A percentile compares a stretch with the other conserved stretches of the same genome.
These are phyloP conservation scores for Cryptus viduatorius DNA, from an alignment of 2,888 invertebrate genomes.

Conservation along the genomic window DNA sequence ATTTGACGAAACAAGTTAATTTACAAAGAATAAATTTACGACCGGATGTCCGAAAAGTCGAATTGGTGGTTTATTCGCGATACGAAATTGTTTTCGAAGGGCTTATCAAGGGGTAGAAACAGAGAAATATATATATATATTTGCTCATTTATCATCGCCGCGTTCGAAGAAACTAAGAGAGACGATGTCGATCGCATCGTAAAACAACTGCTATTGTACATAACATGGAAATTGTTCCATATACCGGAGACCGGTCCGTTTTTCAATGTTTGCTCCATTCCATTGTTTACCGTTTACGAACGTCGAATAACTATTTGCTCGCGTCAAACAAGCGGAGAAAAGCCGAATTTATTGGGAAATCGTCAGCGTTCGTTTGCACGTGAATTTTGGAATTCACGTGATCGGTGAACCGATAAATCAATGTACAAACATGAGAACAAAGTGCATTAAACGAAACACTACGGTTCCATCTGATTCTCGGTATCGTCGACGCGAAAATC, in stretches of 20 bases:
- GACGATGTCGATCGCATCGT: background rate
- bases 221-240: background rate
- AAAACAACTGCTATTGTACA: background rate
- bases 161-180: background rate
- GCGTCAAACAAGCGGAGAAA: conserved; percentile 3
- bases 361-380: conserved; percentile 21
- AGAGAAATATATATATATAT: background rate
- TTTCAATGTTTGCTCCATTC: background rate
- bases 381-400: background rate
- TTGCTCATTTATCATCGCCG: background rate
- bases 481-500: background rate
- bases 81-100: background rate
- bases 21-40: conserved; percentile 27
- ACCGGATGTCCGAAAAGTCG: conserved; percentile 24
- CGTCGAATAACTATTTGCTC: conserved; percentile 25
- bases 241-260: background rate
- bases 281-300: conserved; percentile 21
- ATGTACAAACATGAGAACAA: background rate
- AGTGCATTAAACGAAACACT: background rate
- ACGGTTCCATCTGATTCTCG: background rate
- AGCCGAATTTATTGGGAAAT: background rate
- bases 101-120: no score
- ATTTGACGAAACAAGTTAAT: conserved; percentile 45
- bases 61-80: background rate
- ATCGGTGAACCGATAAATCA: background rate